Percentiles rank a stretch among this genome's conserved stretches.
Evolutionary conservation across 2,888 invertebrate genomes (phyloP).

Genomic region (Unio pictorum): DNA sequence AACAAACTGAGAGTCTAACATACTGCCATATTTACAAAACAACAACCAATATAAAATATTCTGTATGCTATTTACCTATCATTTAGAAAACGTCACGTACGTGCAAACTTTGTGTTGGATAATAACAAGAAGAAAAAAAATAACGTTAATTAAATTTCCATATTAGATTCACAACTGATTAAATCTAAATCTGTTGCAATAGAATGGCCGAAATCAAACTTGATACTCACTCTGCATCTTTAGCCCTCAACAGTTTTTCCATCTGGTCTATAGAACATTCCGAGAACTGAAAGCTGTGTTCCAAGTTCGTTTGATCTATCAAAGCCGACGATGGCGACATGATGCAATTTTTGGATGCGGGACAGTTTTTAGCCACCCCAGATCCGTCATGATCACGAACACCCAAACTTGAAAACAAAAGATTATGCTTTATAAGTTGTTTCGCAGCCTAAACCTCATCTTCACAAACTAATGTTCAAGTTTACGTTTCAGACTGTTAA

Average conservation of each 20-base stretch:
- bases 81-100: too few species aligned
- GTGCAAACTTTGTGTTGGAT: too few species aligned
- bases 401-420: constrained; percentile 32
- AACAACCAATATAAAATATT: too few species aligned
- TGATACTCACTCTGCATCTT: constrained; percentile 29
- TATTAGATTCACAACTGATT: not conserved
- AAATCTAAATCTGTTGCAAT: not conserved
- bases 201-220: not conserved
- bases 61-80: too few species aligned
- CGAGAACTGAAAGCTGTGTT: constrained; percentile 49
- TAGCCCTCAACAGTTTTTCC: constrained; percentile 27
- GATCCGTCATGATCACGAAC: constrained; percentile 49
- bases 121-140: too few species aligned
- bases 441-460: too few species aligned
- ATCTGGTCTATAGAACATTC: constrained; percentile 44
- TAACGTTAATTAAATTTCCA: too few species aligned
- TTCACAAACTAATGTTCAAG: too few species aligned
- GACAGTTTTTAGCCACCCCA: constrained; percentile 30
- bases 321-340: constrained; percentile 50
- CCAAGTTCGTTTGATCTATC: constrained; percentile 40
- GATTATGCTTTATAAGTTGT: not conserved
- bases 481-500: too few species aligned
- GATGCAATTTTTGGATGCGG: constrained; percentile 41
- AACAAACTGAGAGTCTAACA: too few species aligned
- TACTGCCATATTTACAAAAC: too few species aligned